Conservation (phyloP, 2,113 vertebrate species). For the Rhinolophus ferrumequinum region DNA sequence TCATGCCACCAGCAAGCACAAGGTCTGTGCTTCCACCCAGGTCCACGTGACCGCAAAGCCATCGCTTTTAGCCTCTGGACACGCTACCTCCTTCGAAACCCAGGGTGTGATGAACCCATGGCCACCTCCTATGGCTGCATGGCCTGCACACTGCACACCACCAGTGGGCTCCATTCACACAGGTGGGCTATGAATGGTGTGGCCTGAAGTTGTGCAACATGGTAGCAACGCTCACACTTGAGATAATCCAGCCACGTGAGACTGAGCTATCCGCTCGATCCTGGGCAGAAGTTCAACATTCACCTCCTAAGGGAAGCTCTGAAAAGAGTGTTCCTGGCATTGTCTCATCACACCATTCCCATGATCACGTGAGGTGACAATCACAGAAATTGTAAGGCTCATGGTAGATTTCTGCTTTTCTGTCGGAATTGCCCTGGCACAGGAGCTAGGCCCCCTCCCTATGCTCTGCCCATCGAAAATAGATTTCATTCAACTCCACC, state of each 20-base stretch:
- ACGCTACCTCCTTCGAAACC: background rate
- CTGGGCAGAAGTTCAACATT: background rate
- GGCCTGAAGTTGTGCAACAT: too few relatives aligned
- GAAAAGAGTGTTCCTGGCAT: background rate
- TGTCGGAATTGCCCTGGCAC: background rate
- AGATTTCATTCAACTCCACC: conserved; percentile 66
- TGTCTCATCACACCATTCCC: background rate
- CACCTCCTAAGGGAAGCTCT: background rate
- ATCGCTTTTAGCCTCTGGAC: accelerated
- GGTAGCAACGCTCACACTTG: background rate
- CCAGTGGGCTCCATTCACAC: too few relatives aligned
- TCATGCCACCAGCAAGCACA: background rate
- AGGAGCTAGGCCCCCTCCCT: background rate
- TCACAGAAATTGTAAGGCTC: background rate
- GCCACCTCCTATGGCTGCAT: accelerated
- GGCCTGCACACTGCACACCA: too few relatives aligned
- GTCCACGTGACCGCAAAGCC: background rate
- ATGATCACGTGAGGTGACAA: background rate
- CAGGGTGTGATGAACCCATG: background rate
- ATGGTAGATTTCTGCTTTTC: background rate
- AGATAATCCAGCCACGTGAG: background rate
- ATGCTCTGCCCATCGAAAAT: conserved; percentile 47
- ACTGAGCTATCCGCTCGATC: background rate
- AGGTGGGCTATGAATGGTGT: accelerated
- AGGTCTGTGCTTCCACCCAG: background rate